Evolutionary conservation across 2,888 invertebrate species (phyloP), one percentile per base, ranked within the genome.

Genomic region (Antheraea assamensis): DNA sequence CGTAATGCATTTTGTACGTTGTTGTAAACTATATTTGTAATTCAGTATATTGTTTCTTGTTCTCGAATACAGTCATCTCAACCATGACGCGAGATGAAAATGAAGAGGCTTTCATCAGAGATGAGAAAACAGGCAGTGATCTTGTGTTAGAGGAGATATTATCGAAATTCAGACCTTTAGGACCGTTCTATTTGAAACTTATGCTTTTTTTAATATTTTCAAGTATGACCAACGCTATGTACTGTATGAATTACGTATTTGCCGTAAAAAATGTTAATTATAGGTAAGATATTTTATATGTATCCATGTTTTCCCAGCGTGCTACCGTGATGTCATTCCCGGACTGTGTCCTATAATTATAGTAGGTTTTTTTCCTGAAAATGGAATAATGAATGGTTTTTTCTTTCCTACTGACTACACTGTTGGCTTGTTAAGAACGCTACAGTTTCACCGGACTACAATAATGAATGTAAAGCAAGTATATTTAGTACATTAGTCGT

Each of bases 211-310:
- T 81, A n/a, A 78, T 81, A 35, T 72, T 74, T 58, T 61, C 73
- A 31, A 71, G 61, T 78, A 86, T 95, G 76, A 95, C 96, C 76
- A 95, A 96, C 72, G 93, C 96, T 13, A 92, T 95, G 58, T 96
- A 95, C 83, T 92, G 94, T n/a, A 91, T 96, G 30, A 95, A 95
- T 21, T 96, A 95, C 82, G 95, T 96, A 49, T 97, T 97, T 82
- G 96, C 96, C 0, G 96, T 96, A 2, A 95, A 95, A 94, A 95
- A 82, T 88, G 95, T 66, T 90, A 90, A 73, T 52, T 96, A 96
- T 91, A 96, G 82, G 85, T 85, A 31, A 74, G 35, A 52, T 73
- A 21, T 17, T 70, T 35, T 35, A 70, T 73, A 24, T 31, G 7
- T 42, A 13, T 42, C 7, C 35, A 35, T 42, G 42, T 42, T 42